Conservation (phyloP, 2,797 vertebrate species). For the Morelia viridis region DNA sequence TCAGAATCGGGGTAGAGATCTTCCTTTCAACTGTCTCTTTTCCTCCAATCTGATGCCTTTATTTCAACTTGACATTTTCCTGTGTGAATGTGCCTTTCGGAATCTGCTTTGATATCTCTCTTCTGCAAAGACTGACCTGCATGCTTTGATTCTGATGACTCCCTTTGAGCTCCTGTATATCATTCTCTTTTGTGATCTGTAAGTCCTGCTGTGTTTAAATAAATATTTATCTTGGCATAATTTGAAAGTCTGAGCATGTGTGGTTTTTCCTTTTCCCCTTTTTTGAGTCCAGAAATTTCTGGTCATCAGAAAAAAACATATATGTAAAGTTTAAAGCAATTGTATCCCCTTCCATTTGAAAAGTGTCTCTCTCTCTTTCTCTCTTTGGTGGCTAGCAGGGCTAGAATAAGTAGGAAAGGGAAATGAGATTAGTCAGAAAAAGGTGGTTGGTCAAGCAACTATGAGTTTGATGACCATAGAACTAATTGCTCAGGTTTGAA, state of each 20-base stretch:
- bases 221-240: constrained; percentile 93
- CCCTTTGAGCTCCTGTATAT: constrained; percentile 86
- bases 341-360: constrained; percentile 41
- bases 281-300: constrained; percentile 41
- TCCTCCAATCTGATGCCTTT: constrained; percentile 78
- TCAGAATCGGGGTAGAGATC: constrained; percentile 69
- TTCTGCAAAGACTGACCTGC: constrained; percentile 84
- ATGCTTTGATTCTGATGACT: constrained; percentile 85
- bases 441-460: too few relatives aligned
- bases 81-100: constrained; percentile 96
- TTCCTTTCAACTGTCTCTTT: constrained; percentile 51
- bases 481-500: neutral
- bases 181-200: constrained; percentile 93
- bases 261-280: constrained; percentile 81
- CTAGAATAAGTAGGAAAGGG: too few relatives aligned
- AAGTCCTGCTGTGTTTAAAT: constrained; percentile 97
- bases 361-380: constrained; percentile 15
- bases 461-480: neutral
- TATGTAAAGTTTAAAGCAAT: constrained; percentile 59
- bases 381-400: constrained; percentile 1
- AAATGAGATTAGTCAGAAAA: neutral
- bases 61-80: constrained; percentile 83
- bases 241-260: constrained; percentile 89
- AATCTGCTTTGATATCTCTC: constrained; percentile 83
- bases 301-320: neutral